Evolutionary conservation across 2,113 vertebrate genomes (phyloP), one percentile per base, ranked within the genome.

Genomic region (Xenopus borealis): DNA sequence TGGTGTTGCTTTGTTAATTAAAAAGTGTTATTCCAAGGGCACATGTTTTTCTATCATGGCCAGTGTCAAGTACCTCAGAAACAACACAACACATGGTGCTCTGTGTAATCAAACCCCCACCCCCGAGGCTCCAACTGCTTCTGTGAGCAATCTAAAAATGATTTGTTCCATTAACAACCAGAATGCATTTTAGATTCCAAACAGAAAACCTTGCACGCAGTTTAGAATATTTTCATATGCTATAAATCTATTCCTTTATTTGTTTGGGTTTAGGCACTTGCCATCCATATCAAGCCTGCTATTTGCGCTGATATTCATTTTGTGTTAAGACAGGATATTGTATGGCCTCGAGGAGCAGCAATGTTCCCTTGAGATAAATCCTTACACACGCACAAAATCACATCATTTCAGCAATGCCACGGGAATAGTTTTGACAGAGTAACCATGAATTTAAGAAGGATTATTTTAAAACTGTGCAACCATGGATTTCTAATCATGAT

Each of bases 301-400:
- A 66, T 75, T 85, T 78, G 78, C 78, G 82, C 81, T 52, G 12
- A 80, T 50, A 81, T 73, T 82, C 78, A 76, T 78, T 79, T 73
- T 80, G 79, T 71, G 63, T 72, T 19, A 66, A 66, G 50, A 68
- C 0, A 79, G 72, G 73, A 68, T 67, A 63, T 75, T 72, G 82
- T 69, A 6, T 69, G 66, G 73, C 58, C 50, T 83, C 66, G 64
- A 81, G 59, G 9, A 71, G 17, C 13, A 58, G 33, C 61, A 61
- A 68, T 74, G 69, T 79, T 66, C 73, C 70, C 78, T 62, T 74
- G 73, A 83, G 77, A 80, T 78, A 79, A 83, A 20, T 62, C 63
- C 46, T 67, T 47, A 72, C 66, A 67, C 23, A 27, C 23, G 40
- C 19, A 61, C 63, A 58, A 75, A 17, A 40, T 64, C 53, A 57